Evolutionary conservation across 2,797 vertebrate genomes (phyloP), one percentile per base, ranked within the genome.

Genomic region (Bufotes viridis): DNA sequence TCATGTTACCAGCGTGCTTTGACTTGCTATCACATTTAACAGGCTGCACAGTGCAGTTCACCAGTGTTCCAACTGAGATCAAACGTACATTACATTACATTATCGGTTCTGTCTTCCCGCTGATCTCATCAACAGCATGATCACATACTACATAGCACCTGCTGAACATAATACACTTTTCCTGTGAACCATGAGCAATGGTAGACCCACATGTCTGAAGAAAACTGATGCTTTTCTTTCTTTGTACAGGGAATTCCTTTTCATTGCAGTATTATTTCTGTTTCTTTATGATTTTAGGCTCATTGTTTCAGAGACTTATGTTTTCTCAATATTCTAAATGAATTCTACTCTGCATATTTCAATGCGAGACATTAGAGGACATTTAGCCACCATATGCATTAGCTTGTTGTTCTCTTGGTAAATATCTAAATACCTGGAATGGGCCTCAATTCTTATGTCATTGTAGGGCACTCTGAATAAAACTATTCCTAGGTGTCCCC

Each of bases 1-100:
- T 87, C 93, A 91, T 93, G 95, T 90, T 92, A 90, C 91, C 79
- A 92, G 92, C 95, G 93, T 95, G 95, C 94, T 93, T 89, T 90
- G 92, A 93, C 94, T 92, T 90, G 93, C 90, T 93, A 93, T 90
- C 83, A 90, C 87, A 89, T 51, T 9, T 26, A 92, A 90, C 81
- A 91, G 90, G 91, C n/a, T 93, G 90, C 92, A 93, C 90, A 87
- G 91, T 91, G 90, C 90, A 90, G 90, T 85, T 81, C 69, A 75
- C 24, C 78, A 81, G 78, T 18, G 61, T 58, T 87, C 63, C 26
- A 58, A 15, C 65, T 58, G 78, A 70, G 63, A 80, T 87, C 78
- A 82, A 72, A 70, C 22, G 20, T 72, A 26, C 63, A 74, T 80
- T 69, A 81, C 69, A 55, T 85, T 79, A 86, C 75, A 57, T 15